Evolutionary conservation across 2,888 invertebrate genomes (phyloP).

Genomic region (Junonia oenone): DNA sequence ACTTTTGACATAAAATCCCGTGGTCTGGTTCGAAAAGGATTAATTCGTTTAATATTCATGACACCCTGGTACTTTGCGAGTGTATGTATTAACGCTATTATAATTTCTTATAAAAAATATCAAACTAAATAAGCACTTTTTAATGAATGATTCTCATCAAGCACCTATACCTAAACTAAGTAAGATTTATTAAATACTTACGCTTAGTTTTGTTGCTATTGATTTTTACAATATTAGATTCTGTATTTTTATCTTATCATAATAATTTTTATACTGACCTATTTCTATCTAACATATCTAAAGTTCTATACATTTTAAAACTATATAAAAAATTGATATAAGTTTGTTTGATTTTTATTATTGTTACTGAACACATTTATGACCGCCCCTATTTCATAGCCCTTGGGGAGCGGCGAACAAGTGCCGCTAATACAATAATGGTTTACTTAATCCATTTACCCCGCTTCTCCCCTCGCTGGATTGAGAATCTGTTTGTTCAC

Average conservation of each 20-base stretch:
- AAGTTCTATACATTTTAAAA: too few relatives aligned
- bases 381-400: conserved; percentile 12
- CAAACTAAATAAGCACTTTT: too few relatives aligned
- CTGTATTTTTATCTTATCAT: too few relatives aligned
- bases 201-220: too few relatives aligned
- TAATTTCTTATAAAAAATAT: background rate
- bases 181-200: too few relatives aligned
- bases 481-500: conserved; percentile 18
- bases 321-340: too few relatives aligned
- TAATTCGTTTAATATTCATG: conserved; percentile 33
- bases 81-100: conserved; percentile 8
- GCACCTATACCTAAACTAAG: too few relatives aligned
- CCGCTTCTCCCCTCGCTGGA: conserved; percentile 14
- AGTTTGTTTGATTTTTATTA: too few relatives aligned
- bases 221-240: too few relatives aligned
- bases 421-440: conserved; percentile 26
- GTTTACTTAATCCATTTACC: conserved; percentile 25
- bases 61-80: conserved; percentile 9
- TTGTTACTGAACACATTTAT: background rate
- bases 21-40: conserved; percentile 35
- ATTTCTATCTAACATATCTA: too few relatives aligned
- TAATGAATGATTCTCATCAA: too few relatives aligned
- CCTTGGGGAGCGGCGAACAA: conserved; percentile 23
- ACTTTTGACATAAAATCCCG: conserved; percentile 45
- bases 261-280: too few relatives aligned